Conservation (phyloP, 1,140 invertebrate species). For the Lamellibrachia luymesi region DNA sequence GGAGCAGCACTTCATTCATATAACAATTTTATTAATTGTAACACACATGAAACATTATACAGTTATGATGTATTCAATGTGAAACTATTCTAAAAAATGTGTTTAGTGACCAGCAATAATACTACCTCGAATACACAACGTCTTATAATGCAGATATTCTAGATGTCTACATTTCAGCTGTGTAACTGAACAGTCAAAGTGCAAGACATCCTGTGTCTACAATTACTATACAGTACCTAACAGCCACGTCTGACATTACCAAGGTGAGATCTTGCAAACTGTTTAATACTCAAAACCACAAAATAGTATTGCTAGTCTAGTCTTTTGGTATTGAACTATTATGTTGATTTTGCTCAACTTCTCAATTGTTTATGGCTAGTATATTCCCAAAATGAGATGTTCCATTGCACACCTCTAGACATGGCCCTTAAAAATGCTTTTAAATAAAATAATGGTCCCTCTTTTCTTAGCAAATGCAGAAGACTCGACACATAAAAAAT, state of each 20-base stretch:
- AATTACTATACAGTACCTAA: too few relatives aligned
- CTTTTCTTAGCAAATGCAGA: too few relatives aligned
- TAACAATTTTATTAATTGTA: slow-evolving; percentile 1
- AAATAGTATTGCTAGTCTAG: not conserved
- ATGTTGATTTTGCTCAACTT: not conserved
- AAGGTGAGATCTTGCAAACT: not conserved
- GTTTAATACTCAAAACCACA: not conserved
- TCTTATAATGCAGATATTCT: not conserved
- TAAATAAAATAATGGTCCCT: not conserved
- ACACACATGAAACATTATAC: not conserved
- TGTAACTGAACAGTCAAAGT: not conserved
- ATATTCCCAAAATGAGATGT: not conserved
- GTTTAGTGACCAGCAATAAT: not conserved
- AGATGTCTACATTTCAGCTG: not conserved
- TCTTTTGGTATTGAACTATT: not conserved
- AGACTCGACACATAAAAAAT: not conserved
- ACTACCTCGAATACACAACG: not conserved
- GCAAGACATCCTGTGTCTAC: not conserved
- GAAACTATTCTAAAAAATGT: not conserved
- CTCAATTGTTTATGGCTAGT: not conserved
- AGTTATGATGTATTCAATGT: not conserved
- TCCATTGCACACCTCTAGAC: too few relatives aligned
- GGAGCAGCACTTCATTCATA: not conserved
- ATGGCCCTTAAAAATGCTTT: not conserved
- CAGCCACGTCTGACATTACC: not conserved